Base-by-base conservation (phyloP, 2,797 vertebrate species). In the Chaenodraco wilsoni region DNA sequence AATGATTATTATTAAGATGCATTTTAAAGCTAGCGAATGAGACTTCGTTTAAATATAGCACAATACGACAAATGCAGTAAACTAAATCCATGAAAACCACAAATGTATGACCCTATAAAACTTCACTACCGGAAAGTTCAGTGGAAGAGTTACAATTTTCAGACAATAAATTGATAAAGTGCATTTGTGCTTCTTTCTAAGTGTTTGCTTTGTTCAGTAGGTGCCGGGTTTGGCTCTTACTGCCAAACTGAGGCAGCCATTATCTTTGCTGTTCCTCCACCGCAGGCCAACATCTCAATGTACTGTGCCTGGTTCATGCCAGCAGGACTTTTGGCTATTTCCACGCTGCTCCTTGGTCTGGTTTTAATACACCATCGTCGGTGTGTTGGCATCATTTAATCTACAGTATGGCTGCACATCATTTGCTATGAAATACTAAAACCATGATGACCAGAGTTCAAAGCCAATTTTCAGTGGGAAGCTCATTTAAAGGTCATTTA, bases 1-100 rank as follows among this genome's bases (percentile, higher is more conserved):
- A 61, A 58, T 74, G 64, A 67, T 58, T 74, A 49, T 61, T 75
- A 62, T 81, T 65, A 76, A 83, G 62, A 62, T 55, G 15, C 13
- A 69, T 23, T 41, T 65, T 58, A 55, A 74, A 69, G 49, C 16
- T 23, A 78, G 75, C 74, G 67, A 77, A 82, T 46, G 70, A 59
- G 82, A 51, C 46, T 43, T 17, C 16, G 8, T 40, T 78, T 74
- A 81, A 69, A 74, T 59, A 45, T 69, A 41, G 37, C 69, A 81
- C 45, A 0, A 74, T 14, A 60, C 23, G 65, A 74, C 23, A 52
- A 76, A 72, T 41, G 55, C 55, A 72, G 27, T 44, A 2, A 68
- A 75, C 46, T 50, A 19, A 79, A 66, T 65, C 65, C 27, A 54
- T 41, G 14, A 67, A 81, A 84, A 68, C 64, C 77, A 64, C 67